These are phyloP conservation scores for Hypomecis punctinalis DNA, from an alignment of 2,888 invertebrate genomes.

Conservation along the genomic window DNA sequence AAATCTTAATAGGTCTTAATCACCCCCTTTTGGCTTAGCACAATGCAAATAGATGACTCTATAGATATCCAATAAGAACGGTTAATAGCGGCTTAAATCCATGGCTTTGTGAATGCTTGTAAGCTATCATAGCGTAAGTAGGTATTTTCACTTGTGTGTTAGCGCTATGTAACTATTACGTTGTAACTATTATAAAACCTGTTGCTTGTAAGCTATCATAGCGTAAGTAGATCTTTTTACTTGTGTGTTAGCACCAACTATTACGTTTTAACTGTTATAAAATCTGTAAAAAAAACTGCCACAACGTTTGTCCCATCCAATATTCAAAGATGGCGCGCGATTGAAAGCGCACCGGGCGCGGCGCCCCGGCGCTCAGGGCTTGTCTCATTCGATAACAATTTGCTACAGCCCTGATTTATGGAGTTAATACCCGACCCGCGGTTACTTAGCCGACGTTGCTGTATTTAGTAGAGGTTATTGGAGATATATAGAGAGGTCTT, in stretches of 20 bases:
- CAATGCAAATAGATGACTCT: too few species aligned
- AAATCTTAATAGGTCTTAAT: too few species aligned
- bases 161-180: too few species aligned
- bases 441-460: conserved; percentile 54
- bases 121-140: too few species aligned
- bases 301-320: conserved; percentile 17
- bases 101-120: too few species aligned
- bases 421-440: conserved; percentile 56
- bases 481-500: not conserved
- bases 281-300: not conserved
- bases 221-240: too few species aligned
- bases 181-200: not conserved
- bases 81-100: too few species aligned
- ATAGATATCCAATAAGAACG: too few species aligned
- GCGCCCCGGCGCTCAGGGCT: conserved; percentile 33
- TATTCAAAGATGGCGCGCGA: conserved; percentile 33
- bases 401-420: conserved; percentile 72
- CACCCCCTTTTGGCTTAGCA: too few species aligned
- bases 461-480: conserved; percentile 48
- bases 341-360: conserved; percentile 21
- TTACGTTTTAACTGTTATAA: not conserved
- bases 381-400: conserved; percentile 68
- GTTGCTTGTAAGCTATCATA: too few species aligned
- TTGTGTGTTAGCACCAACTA: too few species aligned
- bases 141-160: too few species aligned